Conservation (phyloP, 2,797 vertebrate genomes). For the Pantherophis vulpinus region DNA sequence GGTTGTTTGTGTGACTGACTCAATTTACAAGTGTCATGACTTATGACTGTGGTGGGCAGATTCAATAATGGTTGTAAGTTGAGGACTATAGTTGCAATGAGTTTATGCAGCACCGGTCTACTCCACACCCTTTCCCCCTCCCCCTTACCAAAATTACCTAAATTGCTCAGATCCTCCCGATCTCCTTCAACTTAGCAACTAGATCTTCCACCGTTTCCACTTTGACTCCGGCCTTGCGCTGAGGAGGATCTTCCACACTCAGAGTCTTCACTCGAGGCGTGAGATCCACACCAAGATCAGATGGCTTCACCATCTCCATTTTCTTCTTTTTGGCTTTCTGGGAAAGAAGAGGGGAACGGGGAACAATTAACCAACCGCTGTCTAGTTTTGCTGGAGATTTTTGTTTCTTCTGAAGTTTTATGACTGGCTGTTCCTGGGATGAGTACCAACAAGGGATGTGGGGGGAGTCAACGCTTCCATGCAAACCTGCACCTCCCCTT, state of each 20-base stretch:
- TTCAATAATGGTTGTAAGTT: neutral
- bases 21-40: neutral
- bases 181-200: conserved; percentile 80
- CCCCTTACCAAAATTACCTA: neutral
- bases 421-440: neutral
- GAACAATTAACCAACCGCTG: no score
- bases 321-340: conserved; percentile 97
- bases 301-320: conserved; percentile 79
- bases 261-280: conserved; percentile 78
- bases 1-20: neutral
- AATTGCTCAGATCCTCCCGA: conserved; percentile 73
- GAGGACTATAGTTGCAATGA: neutral
- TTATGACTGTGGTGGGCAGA: neutral
- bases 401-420: neutral
- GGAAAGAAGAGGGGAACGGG: neutral
- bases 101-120: no score
- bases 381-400: no score
- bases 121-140: neutral
- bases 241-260: conserved; percentile 85
- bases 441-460: no score
- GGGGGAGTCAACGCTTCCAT: neutral
- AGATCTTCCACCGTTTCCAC: conserved; percentile 87
- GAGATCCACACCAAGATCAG: conserved; percentile 84
- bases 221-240: conserved; percentile 82
- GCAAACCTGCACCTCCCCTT: neutral